These are phyloP conservation scores for Phyllotreta striolata DNA, from an alignment of 2,888 invertebrate genomes.

Conservation along the genomic window DNA sequence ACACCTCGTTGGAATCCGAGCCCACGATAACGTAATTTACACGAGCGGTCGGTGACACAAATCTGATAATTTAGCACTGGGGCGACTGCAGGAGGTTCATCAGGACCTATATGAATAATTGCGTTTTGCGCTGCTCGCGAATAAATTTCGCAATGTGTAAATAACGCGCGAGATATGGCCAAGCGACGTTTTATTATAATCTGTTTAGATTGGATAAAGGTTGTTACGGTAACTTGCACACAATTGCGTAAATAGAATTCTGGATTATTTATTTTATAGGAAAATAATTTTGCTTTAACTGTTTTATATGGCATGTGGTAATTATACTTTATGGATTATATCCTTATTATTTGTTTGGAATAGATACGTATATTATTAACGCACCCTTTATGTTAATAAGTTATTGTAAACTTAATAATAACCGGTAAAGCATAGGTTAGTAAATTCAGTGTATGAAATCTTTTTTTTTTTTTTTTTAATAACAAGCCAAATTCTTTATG, in stretches of 20 bases:
- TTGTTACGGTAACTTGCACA: constrained; percentile 2
- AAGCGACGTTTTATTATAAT: constrained; percentile 26
- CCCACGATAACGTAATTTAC: constrained; percentile 50
- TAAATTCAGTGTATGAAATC: too few species aligned
- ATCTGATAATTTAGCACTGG: constrained; percentile 53
- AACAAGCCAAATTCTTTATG: not conserved
- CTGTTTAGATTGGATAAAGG: constrained; percentile 16
- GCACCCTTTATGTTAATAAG: too few species aligned
- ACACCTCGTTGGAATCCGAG: constrained; percentile 42
- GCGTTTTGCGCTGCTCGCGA: constrained; percentile 32
- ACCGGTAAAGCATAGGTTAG: too few species aligned
- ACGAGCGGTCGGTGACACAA: constrained; percentile 50
- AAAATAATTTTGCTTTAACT: too few species aligned
- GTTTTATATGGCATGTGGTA: too few species aligned
- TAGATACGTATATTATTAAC: too few species aligned
- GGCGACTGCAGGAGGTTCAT: constrained; percentile 48
- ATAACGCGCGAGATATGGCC: constrained; percentile 33
- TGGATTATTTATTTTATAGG: constrained; percentile 6
- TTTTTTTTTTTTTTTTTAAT: too few species aligned
- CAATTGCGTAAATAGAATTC: constrained; percentile 6
- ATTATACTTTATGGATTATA: too few species aligned
- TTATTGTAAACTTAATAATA: too few species aligned
- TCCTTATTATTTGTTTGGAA: too few species aligned
- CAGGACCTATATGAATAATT: constrained; percentile 48
- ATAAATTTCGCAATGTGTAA: constrained; percentile 37